Evolutionary conservation across 2,113 vertebrate species (phyloP), one percentile per base, ranked within the genome.

Genomic region (Reinhardtius hippoglossoides): DNA sequence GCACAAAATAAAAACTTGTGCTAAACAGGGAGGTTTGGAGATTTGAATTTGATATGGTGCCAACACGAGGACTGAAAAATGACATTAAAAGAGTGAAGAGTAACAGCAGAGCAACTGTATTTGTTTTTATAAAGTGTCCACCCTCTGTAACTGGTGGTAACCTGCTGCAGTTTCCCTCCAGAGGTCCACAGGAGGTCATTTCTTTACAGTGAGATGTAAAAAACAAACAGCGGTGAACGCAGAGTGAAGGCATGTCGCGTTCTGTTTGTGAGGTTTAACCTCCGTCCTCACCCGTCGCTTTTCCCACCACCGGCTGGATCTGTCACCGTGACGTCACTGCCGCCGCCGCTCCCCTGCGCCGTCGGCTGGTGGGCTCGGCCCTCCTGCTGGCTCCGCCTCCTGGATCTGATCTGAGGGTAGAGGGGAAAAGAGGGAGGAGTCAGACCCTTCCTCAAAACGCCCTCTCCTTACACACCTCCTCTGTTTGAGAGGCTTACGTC

Each of bases 301-400:
- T 81, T 78, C 16, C 57, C 37, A 13, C 58, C 46, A 44, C 35
- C 81, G 26, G 81, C 73, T 48, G 85, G 21, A 23, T 81, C 73
- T 46, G 76, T 80, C 26, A 52, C 66, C 23, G 40, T 6, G 37
- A 82, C 54, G 21, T 65, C 74, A 23, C n/a, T n/a, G n/a, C 78
- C 76, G 23, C 54, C 76, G 23, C 54, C 40, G 18, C 50, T 60
- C 20, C 44, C 71, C 55, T 78, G 66, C n/a, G 31, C 57, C 9
- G 9, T 40, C 4, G 63, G 67, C 63, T 77, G 80, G 4, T 81
- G 88, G 16, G 72, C 69, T 10, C 54, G 56, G 2, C 71, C 84
- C 62, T 23, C 86, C 52, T 88, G 88, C 64, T 91, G 88, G 74
- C 83, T 89, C 42, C 42, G 88, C 74, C 83, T 91, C 71, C 76